These are phyloP conservation scores for Eristalis pertinax DNA, from an alignment of 2,888 invertebrate genomes.

Conservation along the genomic window DNA sequence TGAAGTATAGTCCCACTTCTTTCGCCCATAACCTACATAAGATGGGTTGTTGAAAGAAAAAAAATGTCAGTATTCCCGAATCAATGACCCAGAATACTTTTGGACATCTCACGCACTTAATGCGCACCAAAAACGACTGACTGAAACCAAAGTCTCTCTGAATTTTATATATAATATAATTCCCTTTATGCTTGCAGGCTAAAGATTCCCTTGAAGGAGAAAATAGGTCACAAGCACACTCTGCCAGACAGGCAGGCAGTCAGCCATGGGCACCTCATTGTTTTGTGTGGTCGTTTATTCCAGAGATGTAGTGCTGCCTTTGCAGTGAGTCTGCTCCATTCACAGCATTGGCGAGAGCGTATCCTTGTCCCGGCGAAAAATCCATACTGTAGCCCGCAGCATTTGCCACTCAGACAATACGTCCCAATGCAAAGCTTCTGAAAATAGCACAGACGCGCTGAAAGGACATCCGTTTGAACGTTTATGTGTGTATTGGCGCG, in stretches of 20 bases:
- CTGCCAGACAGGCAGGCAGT: not conserved
- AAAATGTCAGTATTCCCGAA: slow-evolving; percentile 5
- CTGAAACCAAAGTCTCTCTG: not conserved
- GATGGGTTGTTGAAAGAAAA: not conserved
- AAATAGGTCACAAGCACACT: slow-evolving; percentile 45
- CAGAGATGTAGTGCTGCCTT: not conserved
- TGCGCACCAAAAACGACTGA: not conserved
- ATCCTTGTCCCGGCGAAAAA: slow-evolving; percentile 13
- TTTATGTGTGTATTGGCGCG: not conserved
- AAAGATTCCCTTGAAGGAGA: slow-evolving; percentile 34
- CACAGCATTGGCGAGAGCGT: slow-evolving; percentile 14
- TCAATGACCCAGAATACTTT: slow-evolving; percentile 30
- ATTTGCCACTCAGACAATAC: not conserved
- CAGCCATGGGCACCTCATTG: not conserved
- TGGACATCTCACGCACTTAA: slow-evolving; percentile 32
- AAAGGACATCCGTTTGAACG: slow-evolving; percentile 30
- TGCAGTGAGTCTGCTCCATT: slow-evolving; percentile 15
- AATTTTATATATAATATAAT: not conserved
- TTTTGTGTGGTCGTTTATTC: not conserved
- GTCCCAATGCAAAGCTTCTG: slow-evolving; percentile 1
- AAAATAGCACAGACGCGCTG: slow-evolving; percentile 24
- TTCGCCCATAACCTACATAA: not conserved
- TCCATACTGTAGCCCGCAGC: not conserved
- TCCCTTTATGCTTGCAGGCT: slow-evolving; percentile 19
- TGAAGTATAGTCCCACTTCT: not conserved